Percentiles rank a stretch among this genome's conserved stretches.
phyloP scores from a whole-genome alignment of 2,797 vertebrate species.

The Thalassophryne amazonica region DNA sequence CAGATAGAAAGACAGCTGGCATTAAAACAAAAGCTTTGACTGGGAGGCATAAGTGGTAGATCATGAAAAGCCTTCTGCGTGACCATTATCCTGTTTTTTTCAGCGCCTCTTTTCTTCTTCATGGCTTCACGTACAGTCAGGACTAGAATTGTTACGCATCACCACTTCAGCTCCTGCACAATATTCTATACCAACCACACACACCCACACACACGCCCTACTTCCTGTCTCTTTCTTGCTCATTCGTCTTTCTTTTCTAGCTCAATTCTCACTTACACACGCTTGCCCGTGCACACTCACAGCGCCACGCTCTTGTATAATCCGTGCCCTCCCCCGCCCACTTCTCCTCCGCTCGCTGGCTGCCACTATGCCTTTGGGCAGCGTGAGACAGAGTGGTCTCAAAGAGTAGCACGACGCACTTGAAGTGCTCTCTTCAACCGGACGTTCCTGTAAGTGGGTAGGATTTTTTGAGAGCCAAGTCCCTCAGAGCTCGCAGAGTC shows the following conservation, averaged over 20 bases:
- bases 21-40: constrained; percentile 62
- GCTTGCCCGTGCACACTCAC: no score
- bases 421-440: constrained; percentile 65
- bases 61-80: constrained; percentile 48
- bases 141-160: constrained; percentile 19
- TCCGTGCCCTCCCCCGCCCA: constrained; percentile 15
- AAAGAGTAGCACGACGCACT: constrained; percentile 70
- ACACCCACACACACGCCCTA: constrained; percentile 43
- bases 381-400: constrained; percentile 65
- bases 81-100: background rate
- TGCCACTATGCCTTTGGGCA: constrained; percentile 74
- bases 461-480: constrained; percentile 44
- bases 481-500: constrained; percentile 48
- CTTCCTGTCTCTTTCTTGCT: constrained; percentile 23
- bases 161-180: constrained; percentile 40
- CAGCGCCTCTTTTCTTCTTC: constrained; percentile 7
- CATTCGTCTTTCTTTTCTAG: constrained; percentile 38
- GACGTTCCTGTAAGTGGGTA: constrained; percentile 56
- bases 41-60: constrained; percentile 41
- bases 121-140: constrained; percentile 26
- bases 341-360: constrained; percentile 28
- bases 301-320: constrained; percentile 60
- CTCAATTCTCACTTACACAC: constrained; percentile 24
- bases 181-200: constrained; percentile 14
- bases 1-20: no score